phyloP scores from a whole-genome alignment of 2,888 invertebrate species.

The Chorisops tibialis region DNA sequence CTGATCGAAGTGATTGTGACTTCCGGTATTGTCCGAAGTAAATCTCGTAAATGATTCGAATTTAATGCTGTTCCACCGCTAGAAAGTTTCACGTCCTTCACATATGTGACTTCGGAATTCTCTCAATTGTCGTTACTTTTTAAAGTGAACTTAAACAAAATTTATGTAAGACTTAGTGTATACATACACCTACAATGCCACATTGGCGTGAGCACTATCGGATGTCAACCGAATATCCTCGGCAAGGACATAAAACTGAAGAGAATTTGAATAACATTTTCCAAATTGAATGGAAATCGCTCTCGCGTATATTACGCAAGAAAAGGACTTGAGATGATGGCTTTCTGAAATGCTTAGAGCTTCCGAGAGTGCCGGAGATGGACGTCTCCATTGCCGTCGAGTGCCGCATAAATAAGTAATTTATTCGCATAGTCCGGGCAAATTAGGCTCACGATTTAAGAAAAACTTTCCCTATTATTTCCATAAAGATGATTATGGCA shows the following conservation, averaged over 20 bases:
- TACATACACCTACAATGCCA: too few relatives aligned
- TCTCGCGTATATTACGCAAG: neutral
- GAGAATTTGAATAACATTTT: conserved; percentile 24
- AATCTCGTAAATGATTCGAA: conserved; percentile 19
- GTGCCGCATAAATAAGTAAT: conserved; percentile 30
- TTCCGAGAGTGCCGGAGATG: neutral
- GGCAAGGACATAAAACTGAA: conserved; percentile 24
- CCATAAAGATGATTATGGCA: neutral
- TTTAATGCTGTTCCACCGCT: conserved; percentile 14
- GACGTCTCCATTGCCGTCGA: conserved; percentile 9
- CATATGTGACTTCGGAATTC: conserved; percentile 8
- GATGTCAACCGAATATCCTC: neutral
- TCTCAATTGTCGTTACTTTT: conserved; percentile 20
- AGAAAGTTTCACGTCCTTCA: conserved; percentile 5
- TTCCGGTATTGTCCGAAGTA: conserved; percentile 13
- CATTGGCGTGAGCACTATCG: neutral
- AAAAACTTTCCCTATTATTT: conserved; percentile 18
- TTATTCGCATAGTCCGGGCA: conserved; percentile 25
- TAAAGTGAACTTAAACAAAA: neutral
- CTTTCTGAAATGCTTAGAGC: neutral
- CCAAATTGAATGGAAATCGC: neutral
- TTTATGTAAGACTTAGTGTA: too few relatives aligned
- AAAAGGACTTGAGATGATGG: too few relatives aligned
- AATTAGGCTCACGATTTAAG: conserved; percentile 27
- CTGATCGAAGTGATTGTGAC: conserved; percentile 19